phyloP scores from a whole-genome alignment of 2,113 vertebrate species.

The Proteles cristata region DNA sequence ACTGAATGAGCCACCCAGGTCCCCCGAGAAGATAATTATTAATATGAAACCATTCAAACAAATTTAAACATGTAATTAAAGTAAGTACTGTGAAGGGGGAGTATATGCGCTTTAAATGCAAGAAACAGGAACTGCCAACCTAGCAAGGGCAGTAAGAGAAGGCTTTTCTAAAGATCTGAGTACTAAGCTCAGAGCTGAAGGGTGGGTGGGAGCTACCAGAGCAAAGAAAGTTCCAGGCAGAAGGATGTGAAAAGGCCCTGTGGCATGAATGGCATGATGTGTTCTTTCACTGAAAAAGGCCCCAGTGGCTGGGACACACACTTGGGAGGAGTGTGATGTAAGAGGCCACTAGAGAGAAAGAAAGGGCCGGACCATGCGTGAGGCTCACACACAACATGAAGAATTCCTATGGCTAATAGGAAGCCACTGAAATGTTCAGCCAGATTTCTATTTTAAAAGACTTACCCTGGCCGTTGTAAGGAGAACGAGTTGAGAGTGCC shows the following conservation, averaged over 20 bases:
- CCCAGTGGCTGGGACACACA: neutral
- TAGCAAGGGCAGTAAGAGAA: neutral
- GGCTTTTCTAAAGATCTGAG: neutral
- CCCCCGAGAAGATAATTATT: neutral
- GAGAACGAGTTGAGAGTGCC: neutral
- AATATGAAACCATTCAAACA: neutral
- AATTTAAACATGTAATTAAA: neutral
- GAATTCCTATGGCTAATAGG: neutral
- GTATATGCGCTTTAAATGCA: neutral
- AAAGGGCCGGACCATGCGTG: neutral
- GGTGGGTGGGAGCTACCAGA: neutral
- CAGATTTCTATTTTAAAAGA: conserved; percentile 33
- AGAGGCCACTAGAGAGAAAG: neutral
- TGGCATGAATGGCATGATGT: neutral
- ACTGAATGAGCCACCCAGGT: too few relatives aligned
- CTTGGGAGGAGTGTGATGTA: neutral
- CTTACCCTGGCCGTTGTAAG: neutral
- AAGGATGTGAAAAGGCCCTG: neutral
- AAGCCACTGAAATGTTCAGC: neutral
- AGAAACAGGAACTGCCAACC: neutral
- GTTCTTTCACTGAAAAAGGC: neutral
- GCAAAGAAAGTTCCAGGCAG: neutral
- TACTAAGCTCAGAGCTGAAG: neutral
- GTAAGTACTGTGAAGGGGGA: neutral
- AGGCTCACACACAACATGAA: neutral